phyloP scores from a whole-genome alignment of 2,113 vertebrate species.

The Heliornis fulica region DNA sequence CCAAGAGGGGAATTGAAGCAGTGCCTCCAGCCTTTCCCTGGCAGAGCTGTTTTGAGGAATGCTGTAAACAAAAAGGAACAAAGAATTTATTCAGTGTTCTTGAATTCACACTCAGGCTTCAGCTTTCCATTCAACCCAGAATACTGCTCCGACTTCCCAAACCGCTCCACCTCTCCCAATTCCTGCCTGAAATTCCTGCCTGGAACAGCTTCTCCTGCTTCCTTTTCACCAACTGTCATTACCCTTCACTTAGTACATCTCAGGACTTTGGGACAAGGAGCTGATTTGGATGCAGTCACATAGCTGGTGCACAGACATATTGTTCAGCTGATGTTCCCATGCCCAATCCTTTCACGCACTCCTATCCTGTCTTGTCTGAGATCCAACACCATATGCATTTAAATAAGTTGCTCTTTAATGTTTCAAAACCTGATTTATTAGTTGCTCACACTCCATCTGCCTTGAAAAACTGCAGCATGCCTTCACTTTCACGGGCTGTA shows the following conservation, averaged over 20 bases:
- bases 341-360: not conserved
- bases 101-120: not conserved
- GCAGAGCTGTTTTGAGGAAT: not conserved
- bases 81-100: not conserved
- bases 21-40: not conserved
- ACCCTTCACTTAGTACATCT: not conserved
- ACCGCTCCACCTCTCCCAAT: not conserved
- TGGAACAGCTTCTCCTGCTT: not conserved
- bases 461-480: slow-evolving; percentile 27
- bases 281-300: slow-evolving; percentile 7
- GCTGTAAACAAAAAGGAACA: not conserved
- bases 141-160: not conserved
- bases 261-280: not conserved
- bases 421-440: slow-evolving; percentile 77
- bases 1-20: not conserved
- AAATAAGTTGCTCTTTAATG: slow-evolving; percentile 67
- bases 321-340: not conserved
- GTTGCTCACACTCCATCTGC: slow-evolving; percentile 72
- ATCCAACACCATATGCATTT: slow-evolving; percentile 61
- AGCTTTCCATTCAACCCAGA: not conserved
- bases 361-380: slow-evolving; percentile 22
- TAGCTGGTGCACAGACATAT: not conserved
- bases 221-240: not conserved
- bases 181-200: not conserved
- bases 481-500: slow-evolving; percentile 12